Percentiles rank a stretch among this genome's conserved stretches.
Evolutionary conservation across 2,797 vertebrate genomes (phyloP).

Genomic region (Clarias platycephalus): DNA sequence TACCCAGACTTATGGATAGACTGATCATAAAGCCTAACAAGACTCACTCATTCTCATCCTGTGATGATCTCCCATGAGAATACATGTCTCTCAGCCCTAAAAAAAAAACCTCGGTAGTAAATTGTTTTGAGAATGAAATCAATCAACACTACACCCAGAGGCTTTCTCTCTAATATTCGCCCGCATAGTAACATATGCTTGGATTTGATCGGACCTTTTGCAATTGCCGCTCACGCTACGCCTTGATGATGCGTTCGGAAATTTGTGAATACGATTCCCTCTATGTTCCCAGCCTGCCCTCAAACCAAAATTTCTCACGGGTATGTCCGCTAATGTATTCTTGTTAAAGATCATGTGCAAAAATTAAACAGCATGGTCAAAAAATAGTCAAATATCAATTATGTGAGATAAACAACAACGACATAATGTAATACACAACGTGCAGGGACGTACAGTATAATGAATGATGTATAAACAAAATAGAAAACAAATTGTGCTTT

Average conservation of each 20-base stretch:
- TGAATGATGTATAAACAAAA: not conserved
- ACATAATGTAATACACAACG: not conserved
- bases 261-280: not conserved
- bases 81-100: not conserved
- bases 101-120: constrained; percentile 6
- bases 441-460: no score
- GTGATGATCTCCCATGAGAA: not conserved
- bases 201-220: not conserved
- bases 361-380: constrained; percentile 9
- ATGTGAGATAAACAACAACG: not conserved
- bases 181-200: not conserved
- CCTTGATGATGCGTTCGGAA: not conserved
- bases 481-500: not conserved
- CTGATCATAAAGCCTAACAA: not conserved
- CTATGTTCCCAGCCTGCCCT: not conserved
- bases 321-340: not conserved
- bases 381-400: not conserved
- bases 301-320: not conserved
- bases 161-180: not conserved
- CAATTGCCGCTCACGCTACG: not conserved
- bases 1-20: constrained; percentile 2
- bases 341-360: not conserved
- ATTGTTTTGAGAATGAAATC: not conserved
- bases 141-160: constrained; percentile 17
- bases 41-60: not conserved